A percentile compares a stretch with the other conserved stretches of the same genome.
Conservation (phyloP, 2,797 vertebrate genomes). For the Zenarchopterus dispar region DNA sequence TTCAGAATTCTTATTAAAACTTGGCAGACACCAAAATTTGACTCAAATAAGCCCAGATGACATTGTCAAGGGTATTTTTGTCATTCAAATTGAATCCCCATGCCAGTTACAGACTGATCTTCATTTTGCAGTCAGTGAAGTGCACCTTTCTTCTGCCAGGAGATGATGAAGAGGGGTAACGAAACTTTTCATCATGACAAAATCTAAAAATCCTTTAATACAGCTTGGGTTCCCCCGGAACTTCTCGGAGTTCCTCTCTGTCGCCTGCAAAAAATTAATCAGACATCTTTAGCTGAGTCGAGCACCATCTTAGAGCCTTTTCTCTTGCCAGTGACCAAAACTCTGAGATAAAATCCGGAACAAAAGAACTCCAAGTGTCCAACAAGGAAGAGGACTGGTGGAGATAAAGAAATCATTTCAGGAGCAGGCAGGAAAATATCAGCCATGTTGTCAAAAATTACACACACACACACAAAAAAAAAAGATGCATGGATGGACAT, state of each 20-base stretch:
- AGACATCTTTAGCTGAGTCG: constrained; percentile 53
- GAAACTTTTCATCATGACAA: too few species aligned
- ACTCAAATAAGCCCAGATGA: neutral
- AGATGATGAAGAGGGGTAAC: neutral
- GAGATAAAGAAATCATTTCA: neutral
- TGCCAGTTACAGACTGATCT: neutral
- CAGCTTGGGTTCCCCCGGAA: neutral
- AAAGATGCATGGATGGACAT: neutral
- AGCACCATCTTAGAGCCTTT: constrained; percentile 4
- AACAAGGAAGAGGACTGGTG: constrained; percentile 7
- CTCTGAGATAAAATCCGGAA: constrained; percentile 37
- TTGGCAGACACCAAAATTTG: neutral
- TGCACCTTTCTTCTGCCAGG: neutral
- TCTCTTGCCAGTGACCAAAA: neutral
- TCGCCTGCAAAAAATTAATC: constrained; percentile 38
- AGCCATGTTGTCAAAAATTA: neutral
- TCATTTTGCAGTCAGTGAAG: too few species aligned
- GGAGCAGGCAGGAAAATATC: neutral
- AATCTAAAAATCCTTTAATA: constrained; percentile 3
- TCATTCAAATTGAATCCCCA: constrained; percentile 6
- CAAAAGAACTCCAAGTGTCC: constrained; percentile 1
- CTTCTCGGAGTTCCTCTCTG: neutral
- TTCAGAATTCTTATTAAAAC: constrained; percentile 2
- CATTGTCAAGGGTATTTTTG: constrained; percentile 7
- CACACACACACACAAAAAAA: neutral